Conservation (phyloP, 1,140 invertebrate genomes). For the Pectinophora gossypiella region DNA sequence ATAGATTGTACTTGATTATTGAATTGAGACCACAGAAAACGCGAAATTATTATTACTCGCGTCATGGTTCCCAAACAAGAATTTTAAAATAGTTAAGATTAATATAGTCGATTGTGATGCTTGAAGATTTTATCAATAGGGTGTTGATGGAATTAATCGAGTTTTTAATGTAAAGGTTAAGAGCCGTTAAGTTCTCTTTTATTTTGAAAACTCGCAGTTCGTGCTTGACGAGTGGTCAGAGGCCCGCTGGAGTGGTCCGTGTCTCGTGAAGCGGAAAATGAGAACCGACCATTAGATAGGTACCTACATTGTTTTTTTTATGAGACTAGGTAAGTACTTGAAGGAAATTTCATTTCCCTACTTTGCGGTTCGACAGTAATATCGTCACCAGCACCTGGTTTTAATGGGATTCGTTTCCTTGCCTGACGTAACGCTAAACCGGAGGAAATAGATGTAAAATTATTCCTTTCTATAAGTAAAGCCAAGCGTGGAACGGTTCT, state of each 20-base stretch:
- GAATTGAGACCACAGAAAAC: background rate
- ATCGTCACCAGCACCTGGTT: too few species aligned
- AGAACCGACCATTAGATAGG: constrained; percentile 23
- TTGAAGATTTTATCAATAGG: background rate
- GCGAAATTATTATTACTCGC: too few species aligned
- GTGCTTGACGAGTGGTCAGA: background rate
- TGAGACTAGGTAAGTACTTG: too few species aligned
- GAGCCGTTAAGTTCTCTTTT: background rate
- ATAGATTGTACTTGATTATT: background rate
- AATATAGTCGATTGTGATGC: background rate
- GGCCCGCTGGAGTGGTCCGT: constrained; percentile 20
- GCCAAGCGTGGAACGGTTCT: too few species aligned
- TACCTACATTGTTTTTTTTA: too few species aligned
- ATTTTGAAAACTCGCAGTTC: background rate
- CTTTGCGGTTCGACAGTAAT: background rate
- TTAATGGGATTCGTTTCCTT: too few species aligned
- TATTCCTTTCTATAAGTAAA: too few species aligned
- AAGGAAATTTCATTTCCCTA: background rate
- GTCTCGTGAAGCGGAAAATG: constrained; percentile 39
- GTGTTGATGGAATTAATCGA: background rate
- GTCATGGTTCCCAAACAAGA: background rate
- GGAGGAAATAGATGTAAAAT: too few species aligned
- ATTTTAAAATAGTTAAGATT: background rate
- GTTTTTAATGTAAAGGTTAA: background rate
- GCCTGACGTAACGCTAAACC: too few species aligned